Evolutionary conservation across 1,140 invertebrate species (phyloP), one percentile per base, ranked within the genome.

Genomic region (Sinonovacula constricta): DNA sequence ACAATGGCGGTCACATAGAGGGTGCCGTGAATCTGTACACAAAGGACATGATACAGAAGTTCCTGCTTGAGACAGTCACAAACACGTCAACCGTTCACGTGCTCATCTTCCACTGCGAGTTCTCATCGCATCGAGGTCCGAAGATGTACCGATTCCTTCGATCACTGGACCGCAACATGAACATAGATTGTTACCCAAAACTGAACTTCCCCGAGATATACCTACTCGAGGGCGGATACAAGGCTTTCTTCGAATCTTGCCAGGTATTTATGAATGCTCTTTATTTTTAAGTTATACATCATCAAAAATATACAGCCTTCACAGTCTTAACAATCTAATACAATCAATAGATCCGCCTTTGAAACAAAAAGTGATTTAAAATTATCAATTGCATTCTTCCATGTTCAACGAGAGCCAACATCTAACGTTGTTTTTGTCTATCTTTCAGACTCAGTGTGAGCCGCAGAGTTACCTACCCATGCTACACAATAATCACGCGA

Each of bases 121-220:
- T 77, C 34, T 77, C 74, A 24, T 77, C 74, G 0, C 63, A 77
- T 24, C 49, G 74, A 0, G 74, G 74, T 0, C 74, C 74, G 3
- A 67, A 67, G 49, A 56, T 77, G 62, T 77, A 94, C 7, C 93
- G 96, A 0, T 97, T 95, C 88, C 91, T 99, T 4, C 93, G 98
- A 0, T 95, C 95, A 59, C 91, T 93, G 24, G 98, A 99, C 90
- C 93, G 98, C 0, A 92, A 94, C 54, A 89, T 93, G 2, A 98
- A 99, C 89, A 94, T 94, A 62, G 94, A 95, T 49, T 93, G 93
- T 65, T 99, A 99, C 91, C 98, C 98, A 0, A 92, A 93, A 0
- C 92, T 99, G 0, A 92, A 95, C 85, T 98, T 98, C 92, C 98
- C 98, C 0, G 98, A 99, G 90, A 92, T 99, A 10, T 99, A 99